Percentiles rank a stretch among this genome's conserved stretches.
Evolutionary conservation across 2,797 vertebrate genomes (phyloP).

Genomic region (Gallinago solitaria): DNA sequence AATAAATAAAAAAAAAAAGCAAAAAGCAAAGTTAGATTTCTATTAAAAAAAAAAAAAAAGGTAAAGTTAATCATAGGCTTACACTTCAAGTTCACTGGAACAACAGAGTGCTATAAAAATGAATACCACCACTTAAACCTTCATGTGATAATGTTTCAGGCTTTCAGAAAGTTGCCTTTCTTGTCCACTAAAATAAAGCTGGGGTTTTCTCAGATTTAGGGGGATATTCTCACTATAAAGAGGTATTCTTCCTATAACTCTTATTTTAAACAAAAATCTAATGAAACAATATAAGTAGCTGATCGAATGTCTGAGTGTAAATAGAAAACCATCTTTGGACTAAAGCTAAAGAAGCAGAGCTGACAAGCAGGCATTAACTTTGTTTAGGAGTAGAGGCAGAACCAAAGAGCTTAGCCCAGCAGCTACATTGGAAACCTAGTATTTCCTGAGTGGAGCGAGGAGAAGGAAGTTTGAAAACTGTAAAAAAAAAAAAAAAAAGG

Average conservation of each 20-base stretch:
- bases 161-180: background rate
- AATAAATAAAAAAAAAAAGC: background rate
- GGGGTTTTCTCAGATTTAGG: background rate
- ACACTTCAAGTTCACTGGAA: background rate
- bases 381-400: constrained; percentile 29
- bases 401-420: constrained; percentile 49
- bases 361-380: constrained; percentile 47
- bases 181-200: background rate
- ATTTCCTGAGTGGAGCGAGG: constrained; percentile 49
- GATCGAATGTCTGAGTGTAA: constrained; percentile 51
- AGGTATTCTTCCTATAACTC: background rate
- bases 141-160: background rate
- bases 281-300: background rate
- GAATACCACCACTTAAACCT: background rate
- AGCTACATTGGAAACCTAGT: constrained; percentile 45
- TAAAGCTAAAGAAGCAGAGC: constrained; percentile 36
- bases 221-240: background rate
- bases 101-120: background rate
- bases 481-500: background rate
- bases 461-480: constrained; percentile 29
- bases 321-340: constrained; percentile 50
- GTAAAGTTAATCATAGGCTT: background rate
- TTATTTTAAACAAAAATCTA: background rate
- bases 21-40: background rate
- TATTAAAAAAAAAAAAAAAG: background rate